These are phyloP conservation scores for Rhagoletis zephyria DNA, from an alignment of 1,140 invertebrate species.

Conservation along the genomic window DNA sequence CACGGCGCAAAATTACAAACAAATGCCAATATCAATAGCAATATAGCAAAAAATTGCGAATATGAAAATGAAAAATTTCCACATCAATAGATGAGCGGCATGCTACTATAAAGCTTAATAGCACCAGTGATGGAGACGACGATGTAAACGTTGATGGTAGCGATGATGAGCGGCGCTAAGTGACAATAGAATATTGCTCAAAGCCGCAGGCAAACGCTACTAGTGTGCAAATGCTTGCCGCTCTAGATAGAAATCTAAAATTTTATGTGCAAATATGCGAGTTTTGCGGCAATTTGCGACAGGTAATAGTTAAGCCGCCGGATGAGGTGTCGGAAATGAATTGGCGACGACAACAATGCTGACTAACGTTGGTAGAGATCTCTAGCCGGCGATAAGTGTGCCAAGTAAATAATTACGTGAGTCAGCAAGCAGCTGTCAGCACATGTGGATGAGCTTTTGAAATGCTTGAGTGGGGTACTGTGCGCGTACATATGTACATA, in stretches of 20 bases:
- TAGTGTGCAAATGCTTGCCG: not conserved
- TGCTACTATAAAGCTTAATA: not conserved
- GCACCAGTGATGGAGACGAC: not conserved
- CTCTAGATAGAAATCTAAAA: conserved; percentile 40
- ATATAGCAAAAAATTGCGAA: not conserved
- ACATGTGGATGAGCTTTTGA: not conserved
- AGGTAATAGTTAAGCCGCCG: conserved; percentile 34
- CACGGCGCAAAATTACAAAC: not conserved
- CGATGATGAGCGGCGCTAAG: not conserved
- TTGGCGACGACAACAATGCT: conserved; percentile 4
- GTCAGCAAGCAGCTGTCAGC: conserved; percentile 8
- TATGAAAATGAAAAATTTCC: conserved; percentile 26
- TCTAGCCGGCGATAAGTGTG: not conserved
- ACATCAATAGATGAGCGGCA: conserved; percentile 12
- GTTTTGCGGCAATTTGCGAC: conserved; percentile 44
- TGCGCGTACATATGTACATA: not conserved
- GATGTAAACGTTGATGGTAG: not conserved
- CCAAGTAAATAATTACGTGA: conserved; percentile 41
- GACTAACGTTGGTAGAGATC: not conserved
- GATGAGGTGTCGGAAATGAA: conserved; percentile 47
- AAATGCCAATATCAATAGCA: not conserved
- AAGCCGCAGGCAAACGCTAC: not conserved
- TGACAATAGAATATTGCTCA: conserved; percentile 1
- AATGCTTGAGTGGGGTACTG: too few species aligned
- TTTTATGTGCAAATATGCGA: conserved; percentile 47